These are phyloP conservation scores for Rhyacichthys aspro DNA, from an alignment of 2,797 vertebrate species.

Conservation along the genomic window DNA sequence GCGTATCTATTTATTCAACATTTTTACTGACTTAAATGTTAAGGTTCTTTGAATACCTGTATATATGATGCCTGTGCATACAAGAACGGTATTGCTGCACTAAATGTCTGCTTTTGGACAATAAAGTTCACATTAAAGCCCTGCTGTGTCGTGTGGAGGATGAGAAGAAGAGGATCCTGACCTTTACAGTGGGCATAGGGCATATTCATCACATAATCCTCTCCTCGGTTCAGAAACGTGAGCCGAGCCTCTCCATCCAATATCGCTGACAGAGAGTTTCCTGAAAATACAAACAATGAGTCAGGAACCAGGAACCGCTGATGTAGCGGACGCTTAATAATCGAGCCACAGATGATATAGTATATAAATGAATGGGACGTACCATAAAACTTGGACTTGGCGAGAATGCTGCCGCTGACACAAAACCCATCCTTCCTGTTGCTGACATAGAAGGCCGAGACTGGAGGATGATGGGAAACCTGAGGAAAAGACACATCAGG, in stretches of 20 bases:
- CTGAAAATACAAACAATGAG: constrained; percentile 62
- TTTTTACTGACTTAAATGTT: too few species aligned
- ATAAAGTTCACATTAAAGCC: background rate
- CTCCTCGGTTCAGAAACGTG: constrained; percentile 93
- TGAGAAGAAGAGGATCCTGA: constrained; percentile 50
- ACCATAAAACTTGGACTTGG: constrained; percentile 99
- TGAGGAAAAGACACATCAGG: constrained; percentile 53
- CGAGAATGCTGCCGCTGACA: constrained; percentile 96
- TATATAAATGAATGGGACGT: constrained; percentile 19
- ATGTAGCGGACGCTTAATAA: too few species aligned
- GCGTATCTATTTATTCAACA: too few species aligned
- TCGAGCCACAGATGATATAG: background rate
- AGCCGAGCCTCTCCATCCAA: constrained; percentile 94
- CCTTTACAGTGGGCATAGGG: constrained; percentile 99
- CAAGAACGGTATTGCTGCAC: too few species aligned
- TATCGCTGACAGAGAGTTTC: constrained; percentile 97
- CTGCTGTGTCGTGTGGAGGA: background rate
- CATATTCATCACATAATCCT: constrained; percentile 98
- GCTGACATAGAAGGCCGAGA: constrained; percentile 97
- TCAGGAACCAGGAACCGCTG: background rate
- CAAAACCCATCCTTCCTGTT: constrained; percentile 99
- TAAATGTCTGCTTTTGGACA: too few species aligned
- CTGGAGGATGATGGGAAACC: constrained; percentile 98
- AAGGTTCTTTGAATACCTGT: too few species aligned
- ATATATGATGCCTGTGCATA: too few species aligned